Percentiles rank a stretch among this genome's conserved stretches.
Conservation (phyloP, 2,888 invertebrate genomes). For the Phalera bucephala region DNA sequence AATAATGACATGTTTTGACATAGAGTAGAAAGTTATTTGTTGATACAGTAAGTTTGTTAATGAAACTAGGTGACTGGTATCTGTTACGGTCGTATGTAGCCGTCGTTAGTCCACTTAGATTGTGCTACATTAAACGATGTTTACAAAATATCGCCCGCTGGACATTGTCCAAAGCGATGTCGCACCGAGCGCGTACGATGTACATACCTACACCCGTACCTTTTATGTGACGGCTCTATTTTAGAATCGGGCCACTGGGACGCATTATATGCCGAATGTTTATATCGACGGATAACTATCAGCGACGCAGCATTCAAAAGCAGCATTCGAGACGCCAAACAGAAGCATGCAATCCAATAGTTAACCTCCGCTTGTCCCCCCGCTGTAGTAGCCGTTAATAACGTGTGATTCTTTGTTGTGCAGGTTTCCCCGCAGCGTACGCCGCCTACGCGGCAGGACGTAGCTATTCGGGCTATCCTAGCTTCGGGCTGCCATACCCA, state of each 20-base stretch:
- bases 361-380: constrained; percentile 47
- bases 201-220: constrained; percentile 62
- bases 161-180: constrained; percentile 76
- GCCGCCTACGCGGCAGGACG: constrained; percentile 98
- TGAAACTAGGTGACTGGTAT: constrained; percentile 31
- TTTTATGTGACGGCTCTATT: constrained; percentile 72
- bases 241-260: constrained; percentile 63
- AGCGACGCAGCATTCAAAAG: constrained; percentile 35
- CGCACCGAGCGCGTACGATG: constrained; percentile 56
- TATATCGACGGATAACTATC: constrained; percentile 47
- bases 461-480: constrained; percentile 98
- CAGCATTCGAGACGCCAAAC: constrained; percentile 36
- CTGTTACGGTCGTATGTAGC: constrained; percentile 47
- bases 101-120: constrained; percentile 56
- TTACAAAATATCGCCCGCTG: constrained; percentile 71
- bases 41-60: constrained; percentile 27
- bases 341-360: constrained; percentile 58
- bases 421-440: constrained; percentile 98
- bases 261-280: constrained; percentile 53
- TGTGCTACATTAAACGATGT: constrained; percentile 69
- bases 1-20: constrained; percentile 38
- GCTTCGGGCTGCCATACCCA: constrained; percentile 98
- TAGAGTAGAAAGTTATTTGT: constrained; percentile 51
- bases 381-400: constrained; percentile 23
- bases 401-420: constrained; percentile 63